A percentile compares a stretch with the other conserved stretches of the same genome.
These are phyloP conservation scores for Dicaeum eximium DNA, from an alignment of 2,113 vertebrate species.

Conservation along the genomic window DNA sequence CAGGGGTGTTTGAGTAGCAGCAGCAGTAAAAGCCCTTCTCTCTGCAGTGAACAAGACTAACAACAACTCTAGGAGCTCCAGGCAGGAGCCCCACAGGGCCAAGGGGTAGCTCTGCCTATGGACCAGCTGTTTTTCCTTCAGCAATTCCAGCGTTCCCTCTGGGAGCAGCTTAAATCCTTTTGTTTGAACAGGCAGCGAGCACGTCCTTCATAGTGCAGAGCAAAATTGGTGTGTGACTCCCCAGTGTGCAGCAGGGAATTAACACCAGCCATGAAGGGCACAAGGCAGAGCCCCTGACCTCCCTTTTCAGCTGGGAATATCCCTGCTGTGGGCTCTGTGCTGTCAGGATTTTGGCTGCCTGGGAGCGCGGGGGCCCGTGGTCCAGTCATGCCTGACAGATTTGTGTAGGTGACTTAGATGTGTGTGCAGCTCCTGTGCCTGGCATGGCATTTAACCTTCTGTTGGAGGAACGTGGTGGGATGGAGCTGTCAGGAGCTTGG, in stretches of 20 bases:
- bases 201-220: background rate
- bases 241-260: background rate
- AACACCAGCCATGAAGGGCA: background rate
- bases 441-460: conserved; percentile 37
- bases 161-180: background rate
- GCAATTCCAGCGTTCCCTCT: background rate
- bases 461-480: background rate
- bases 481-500: conserved; percentile 32
- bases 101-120: background rate
- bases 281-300: background rate
- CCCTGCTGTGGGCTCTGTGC: background rate
- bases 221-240: background rate
- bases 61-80: background rate
- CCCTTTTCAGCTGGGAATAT: background rate
- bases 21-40: background rate
- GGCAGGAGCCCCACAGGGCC: background rate
- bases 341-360: background rate
- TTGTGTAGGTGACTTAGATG: background rate
- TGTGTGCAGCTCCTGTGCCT: conserved; percentile 8
- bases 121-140: background rate
- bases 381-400: conserved; percentile 16
- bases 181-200: background rate
- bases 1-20: background rate
- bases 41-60: background rate
- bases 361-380: background rate